Evolutionary conservation across 1,140 invertebrate genomes (phyloP), one percentile per base, ranked within the genome.

Genomic region (Armadillidium nasatum): DNA sequence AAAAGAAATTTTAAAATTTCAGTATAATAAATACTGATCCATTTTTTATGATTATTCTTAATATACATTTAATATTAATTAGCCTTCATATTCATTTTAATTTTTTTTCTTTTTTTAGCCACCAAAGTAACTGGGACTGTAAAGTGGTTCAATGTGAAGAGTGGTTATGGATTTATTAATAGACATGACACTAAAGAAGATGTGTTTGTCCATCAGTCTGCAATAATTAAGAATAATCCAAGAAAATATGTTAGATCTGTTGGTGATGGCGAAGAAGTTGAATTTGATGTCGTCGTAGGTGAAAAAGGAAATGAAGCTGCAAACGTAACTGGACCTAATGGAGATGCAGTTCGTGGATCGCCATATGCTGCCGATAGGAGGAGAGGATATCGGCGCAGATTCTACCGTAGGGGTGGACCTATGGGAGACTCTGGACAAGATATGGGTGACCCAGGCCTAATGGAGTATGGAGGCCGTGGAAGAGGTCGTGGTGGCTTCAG

Each of bases 131-230:
- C 90, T 84, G 95, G 95, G 84, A 94, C 92, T 82, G 95, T 97
- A 19, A 97, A 97, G 88, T 97, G 94, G 94, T 98, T 98, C 89
- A 98, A 98, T 86, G 96, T 98, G 66, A 99, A 98, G 88, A 98
- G 95, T 88, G 97, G 97, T 86, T 99, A 99, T 89, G 97, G 97
- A 84, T 99, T 99, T 87, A 99, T 99, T 86, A 98, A 98, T 88
- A 92, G 92, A 84, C 95, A 96, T 88, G 96, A 98, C 89, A 98
- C 94, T 82, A 98, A 98, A 88, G 96, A 98, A 88, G 97, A 99
- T 88, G 96, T 99, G 78, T 99, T 99, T 88, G 96, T 99, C 79
- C 97, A 99, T 89, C 97, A 95, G 85, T 89, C 96, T 80, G 97
- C 97, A 81, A 99, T 99, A 83, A 88, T 91, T 78, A 97, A 96